Conservation (phyloP, 2,113 vertebrate genomes). For the Todiramphus chloris region DNA sequence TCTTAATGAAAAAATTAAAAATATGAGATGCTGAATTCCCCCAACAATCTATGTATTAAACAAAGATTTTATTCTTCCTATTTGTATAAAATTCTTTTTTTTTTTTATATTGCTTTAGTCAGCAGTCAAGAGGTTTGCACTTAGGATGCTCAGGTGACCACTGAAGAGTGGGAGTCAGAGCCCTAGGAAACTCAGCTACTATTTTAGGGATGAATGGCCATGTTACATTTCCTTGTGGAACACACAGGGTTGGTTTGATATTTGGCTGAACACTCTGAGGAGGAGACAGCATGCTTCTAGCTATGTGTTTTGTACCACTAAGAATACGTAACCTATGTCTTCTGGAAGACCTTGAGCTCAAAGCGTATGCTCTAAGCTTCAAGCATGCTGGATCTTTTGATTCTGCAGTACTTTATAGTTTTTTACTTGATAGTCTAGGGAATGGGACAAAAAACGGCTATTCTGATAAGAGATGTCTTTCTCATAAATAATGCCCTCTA, state of each 20-base stretch:
- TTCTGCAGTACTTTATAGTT: neutral
- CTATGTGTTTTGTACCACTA: neutral
- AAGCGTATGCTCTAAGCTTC: neutral
- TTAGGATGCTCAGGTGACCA: neutral
- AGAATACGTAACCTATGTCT: neutral
- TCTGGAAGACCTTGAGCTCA: neutral
- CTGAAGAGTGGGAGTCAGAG: neutral
- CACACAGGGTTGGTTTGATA: rapidly evolving
- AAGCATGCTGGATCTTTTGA: neutral
- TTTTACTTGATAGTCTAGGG: neutral
- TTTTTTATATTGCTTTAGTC: neutral
- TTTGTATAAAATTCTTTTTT: neutral
- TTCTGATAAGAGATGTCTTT: neutral
- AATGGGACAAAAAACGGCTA: neutral
- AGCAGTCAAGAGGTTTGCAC: neutral
- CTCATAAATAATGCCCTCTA: neutral
- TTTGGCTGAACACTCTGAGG: neutral
- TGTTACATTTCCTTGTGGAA: neutral
- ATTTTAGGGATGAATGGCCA: neutral
- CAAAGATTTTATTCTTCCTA: neutral
- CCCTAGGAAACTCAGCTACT: neutral
- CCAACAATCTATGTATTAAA: neutral
- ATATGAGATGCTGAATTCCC: neutral
- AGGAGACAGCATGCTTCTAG: neutral
- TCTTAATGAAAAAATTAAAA: neutral